Conservation (phyloP, 2,888 invertebrate genomes). For the Habroteleia sp. region DNA sequence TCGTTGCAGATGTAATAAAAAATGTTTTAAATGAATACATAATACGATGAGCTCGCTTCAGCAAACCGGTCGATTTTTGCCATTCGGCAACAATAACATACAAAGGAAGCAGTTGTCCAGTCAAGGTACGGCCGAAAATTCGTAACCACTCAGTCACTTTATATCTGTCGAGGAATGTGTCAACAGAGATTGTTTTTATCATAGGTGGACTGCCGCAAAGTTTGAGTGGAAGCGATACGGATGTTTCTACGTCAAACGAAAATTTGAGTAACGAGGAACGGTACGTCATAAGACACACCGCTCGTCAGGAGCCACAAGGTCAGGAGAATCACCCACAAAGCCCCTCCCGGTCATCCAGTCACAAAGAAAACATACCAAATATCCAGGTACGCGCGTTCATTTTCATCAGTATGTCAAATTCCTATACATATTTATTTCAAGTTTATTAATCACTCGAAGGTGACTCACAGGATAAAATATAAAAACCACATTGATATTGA, state of each 20-base stretch:
- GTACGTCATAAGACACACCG: constrained; percentile 90
- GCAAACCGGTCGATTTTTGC: constrained; percentile 84
- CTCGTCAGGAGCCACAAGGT: constrained; percentile 94
- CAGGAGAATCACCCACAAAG: constrained; percentile 88
- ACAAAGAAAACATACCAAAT: constrained; percentile 79
- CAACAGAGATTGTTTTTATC: constrained; percentile 52
- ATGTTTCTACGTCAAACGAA: constrained; percentile 94
- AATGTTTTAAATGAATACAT: constrained; percentile 71
- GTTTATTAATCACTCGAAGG: constrained; percentile 8
- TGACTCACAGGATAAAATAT: constrained; percentile 5
- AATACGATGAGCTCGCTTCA: constrained; percentile 84
- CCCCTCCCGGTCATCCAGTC: constrained; percentile 83
- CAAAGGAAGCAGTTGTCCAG: constrained; percentile 84
- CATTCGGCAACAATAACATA: constrained; percentile 84
- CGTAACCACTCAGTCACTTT: constrained; percentile 21
- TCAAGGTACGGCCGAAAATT: constrained; percentile 74
- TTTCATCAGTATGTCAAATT: neutral
- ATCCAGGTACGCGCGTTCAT: constrained; percentile 73
- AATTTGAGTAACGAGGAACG: constrained; percentile 93
- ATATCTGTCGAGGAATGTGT: constrained; percentile 54
- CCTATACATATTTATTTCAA: neutral
- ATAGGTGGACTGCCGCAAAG: constrained; percentile 87
- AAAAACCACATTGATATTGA: neutral
- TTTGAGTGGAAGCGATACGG: constrained; percentile 93
- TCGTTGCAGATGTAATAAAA: constrained; percentile 81